Conservation (phyloP, 2,888 invertebrate genomes). For the Drosophila austrosaltans region DNA sequence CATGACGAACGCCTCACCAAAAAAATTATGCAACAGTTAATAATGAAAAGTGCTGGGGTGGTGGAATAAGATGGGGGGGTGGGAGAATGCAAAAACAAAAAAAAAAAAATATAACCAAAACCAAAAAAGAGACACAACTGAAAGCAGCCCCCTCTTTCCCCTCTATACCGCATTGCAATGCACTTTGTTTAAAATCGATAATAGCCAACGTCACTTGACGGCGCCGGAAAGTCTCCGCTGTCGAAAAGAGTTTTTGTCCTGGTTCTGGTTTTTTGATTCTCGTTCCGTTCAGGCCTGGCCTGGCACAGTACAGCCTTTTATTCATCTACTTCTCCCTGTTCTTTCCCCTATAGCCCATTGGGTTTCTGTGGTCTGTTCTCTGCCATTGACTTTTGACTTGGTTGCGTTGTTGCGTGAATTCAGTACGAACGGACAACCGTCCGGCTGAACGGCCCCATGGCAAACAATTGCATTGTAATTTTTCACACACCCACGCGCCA, state of each 20-base stretch:
- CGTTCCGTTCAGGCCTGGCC: conserved; percentile 10
- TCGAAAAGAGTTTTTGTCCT: conserved; percentile 5
- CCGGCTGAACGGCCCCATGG: conserved; percentile 42
- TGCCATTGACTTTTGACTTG: conserved; percentile 37
- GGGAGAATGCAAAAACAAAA: too few species aligned
- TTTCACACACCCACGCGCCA: conserved; percentile 36
- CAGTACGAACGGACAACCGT: conserved; percentile 2
- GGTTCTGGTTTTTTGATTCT: conserved; percentile 15
- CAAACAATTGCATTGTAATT: conserved; percentile 75
- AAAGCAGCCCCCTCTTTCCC: too few species aligned
- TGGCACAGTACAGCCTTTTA: too few species aligned
- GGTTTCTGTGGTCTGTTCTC: conserved; percentile 26
- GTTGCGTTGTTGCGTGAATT: conserved; percentile 1
- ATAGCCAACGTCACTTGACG: conserved; percentile 28
- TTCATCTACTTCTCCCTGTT: neutral
- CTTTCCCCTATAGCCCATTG: conserved; percentile 15
- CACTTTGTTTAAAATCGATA: conserved; percentile 36
- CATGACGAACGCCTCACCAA: conserved; percentile 28
- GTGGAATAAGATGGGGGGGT: too few species aligned
- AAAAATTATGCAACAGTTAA: conserved; percentile 58
- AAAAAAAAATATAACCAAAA: neutral
- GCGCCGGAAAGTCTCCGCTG: conserved; percentile 39
- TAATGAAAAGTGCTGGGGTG: conserved; percentile 43
- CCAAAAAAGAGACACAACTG: neutral
- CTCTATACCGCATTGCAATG: neutral